phyloP scores from a whole-genome alignment of 2,888 invertebrate genomes.

The Drosophila algonquin region DNA sequence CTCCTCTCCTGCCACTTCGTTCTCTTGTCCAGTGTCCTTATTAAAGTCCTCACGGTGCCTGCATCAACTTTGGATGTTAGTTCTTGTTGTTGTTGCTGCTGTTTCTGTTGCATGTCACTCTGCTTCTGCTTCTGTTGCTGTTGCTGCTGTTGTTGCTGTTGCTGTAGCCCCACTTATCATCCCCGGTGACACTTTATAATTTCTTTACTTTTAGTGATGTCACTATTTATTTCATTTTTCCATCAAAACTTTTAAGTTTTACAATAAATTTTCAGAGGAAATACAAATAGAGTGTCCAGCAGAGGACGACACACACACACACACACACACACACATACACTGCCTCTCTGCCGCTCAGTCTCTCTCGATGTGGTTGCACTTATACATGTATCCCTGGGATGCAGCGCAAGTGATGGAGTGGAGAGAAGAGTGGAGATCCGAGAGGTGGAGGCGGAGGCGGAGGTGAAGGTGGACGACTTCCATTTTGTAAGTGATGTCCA shows the following conservation, averaged over 20 bases:
- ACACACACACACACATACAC: slow-evolving; percentile 40
- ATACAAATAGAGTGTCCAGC: slow-evolving; percentile 80
- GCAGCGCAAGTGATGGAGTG: slow-evolving; percentile 28
- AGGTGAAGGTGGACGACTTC: slow-evolving; percentile 44
- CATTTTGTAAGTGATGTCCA: slow-evolving; percentile 77
- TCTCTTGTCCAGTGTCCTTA: slow-evolving; percentile 75
- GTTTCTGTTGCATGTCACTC: slow-evolving; percentile 64
- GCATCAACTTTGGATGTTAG: slow-evolving; percentile 67
- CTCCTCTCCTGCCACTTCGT: slow-evolving; percentile 15
- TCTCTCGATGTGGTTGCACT: slow-evolving; percentile 46
- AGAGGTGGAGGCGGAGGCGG: neutral
- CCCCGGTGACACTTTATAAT: slow-evolving; percentile 84
- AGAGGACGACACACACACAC: slow-evolving; percentile 45
- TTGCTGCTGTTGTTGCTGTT: slow-evolving; percentile 58
- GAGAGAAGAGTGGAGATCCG: neutral
- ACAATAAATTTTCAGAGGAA: slow-evolving; percentile 81
- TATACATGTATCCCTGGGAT: slow-evolving; percentile 32
- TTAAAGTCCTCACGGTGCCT: slow-evolving; percentile 73
- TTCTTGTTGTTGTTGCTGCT: slow-evolving; percentile 60
- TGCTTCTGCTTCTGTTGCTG: slow-evolving; percentile 61
- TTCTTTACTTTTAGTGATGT: slow-evolving; percentile 84
- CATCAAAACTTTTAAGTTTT: slow-evolving; percentile 83
- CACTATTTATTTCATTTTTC: slow-evolving; percentile 83
- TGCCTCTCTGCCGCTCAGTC: slow-evolving; percentile 14
- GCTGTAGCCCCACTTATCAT: slow-evolving; percentile 83